A percentile compares a stretch with the other conserved stretches of the same genome.
Evolutionary conservation across 2,113 vertebrate species (phyloP).

Genomic region (Dicerorhinus sumatrensis): DNA sequence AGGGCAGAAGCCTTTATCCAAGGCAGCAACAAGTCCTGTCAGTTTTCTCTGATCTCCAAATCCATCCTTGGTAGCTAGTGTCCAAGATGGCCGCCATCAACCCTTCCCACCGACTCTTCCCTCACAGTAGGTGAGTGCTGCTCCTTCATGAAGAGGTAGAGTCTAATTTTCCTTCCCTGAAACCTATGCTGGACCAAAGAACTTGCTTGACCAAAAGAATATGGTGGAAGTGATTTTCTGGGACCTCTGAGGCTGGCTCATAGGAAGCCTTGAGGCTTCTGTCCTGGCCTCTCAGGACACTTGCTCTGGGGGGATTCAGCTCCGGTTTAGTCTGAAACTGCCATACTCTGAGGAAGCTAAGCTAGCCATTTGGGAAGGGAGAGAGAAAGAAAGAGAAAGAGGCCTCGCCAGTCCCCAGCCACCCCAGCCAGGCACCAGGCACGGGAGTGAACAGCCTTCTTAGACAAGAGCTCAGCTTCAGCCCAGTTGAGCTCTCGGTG

Average conservation of each 20-base stretch:
- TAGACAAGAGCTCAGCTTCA: neutral
- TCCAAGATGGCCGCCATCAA: accelerated
- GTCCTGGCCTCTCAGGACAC: neutral
- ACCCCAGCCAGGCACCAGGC: neutral
- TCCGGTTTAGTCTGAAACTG: neutral
- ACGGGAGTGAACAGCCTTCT: neutral
- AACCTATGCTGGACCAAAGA: neutral
- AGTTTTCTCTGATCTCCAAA: too few species aligned
- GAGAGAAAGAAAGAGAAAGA: neutral
- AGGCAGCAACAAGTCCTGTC: neutral
- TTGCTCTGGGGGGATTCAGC: neutral
- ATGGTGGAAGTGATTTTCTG: neutral
- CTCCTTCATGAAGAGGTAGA: neutral
- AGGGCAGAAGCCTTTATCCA: neutral
- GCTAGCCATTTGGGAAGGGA: accelerated
- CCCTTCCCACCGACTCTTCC: neutral
- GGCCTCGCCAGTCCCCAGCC: neutral
- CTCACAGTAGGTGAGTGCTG: accelerated
- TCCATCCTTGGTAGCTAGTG: neutral
- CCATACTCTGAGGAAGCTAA: neutral
- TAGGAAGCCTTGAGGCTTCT: neutral
- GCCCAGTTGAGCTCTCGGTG: neutral
- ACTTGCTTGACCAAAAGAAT: neutral
- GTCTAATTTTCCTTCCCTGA: neutral
- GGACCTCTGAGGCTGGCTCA: neutral